Conservation (phyloP, 2,888 invertebrate genomes). For the Aplocera efformata region DNA sequence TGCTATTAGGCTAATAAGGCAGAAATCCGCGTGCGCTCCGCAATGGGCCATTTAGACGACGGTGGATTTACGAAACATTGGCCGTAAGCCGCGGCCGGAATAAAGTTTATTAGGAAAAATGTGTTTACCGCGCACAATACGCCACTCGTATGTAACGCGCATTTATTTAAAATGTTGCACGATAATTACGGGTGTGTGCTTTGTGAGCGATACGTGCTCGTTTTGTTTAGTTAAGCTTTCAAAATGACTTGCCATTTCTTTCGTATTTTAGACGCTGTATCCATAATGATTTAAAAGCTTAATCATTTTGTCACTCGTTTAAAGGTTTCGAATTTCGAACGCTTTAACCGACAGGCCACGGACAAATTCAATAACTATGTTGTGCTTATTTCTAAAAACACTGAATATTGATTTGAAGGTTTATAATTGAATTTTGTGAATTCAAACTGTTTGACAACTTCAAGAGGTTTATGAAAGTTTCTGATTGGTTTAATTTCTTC, state of each 20-base stretch:
- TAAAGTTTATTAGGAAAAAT: conserved; percentile 74
- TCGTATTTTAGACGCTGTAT: too few species aligned
- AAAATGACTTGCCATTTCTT: neutral
- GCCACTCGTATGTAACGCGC: conserved; percentile 35
- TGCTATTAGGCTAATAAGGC: conserved; percentile 67
- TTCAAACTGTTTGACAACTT: conserved; percentile 48
- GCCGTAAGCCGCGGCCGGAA: conserved; percentile 52
- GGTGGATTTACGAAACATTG: conserved; percentile 71
- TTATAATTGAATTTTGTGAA: conserved; percentile 46
- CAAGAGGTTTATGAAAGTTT: conserved; percentile 43
- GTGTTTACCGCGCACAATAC: conserved; percentile 45
- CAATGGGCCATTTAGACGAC: conserved; percentile 66
- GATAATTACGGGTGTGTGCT: conserved; percentile 25
- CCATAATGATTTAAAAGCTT: too few species aligned
- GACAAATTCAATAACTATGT: too few species aligned
- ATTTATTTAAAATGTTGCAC: conserved; percentile 35
- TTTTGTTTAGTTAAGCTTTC: conserved; percentile 12
- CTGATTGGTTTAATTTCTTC: conserved; percentile 60
- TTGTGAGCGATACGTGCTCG: conserved; percentile 13
- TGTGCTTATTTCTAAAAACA: neutral
- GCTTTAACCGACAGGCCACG: too few species aligned
- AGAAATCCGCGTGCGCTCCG: conserved; percentile 60
- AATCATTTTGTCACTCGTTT: too few species aligned
- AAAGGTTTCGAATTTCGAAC: too few species aligned
- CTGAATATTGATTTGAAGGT: conserved; percentile 34